Percentiles rank a stretch among this genome's conserved stretches.
Evolutionary conservation across 1,140 invertebrate species (phyloP).

Genomic region (Ericerus pela): DNA sequence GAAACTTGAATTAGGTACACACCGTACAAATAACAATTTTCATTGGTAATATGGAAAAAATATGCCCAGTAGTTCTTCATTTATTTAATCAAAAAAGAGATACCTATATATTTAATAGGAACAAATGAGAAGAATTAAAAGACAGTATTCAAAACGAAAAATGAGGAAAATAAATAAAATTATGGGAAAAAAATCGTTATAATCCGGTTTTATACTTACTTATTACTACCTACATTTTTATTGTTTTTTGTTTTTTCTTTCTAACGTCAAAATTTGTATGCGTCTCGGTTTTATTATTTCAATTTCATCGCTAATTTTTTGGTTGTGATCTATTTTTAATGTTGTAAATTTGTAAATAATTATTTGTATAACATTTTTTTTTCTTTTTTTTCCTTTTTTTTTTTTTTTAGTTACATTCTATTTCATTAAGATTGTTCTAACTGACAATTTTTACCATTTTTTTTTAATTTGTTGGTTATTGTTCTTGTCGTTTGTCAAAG

Average conservation of each 20-base stretch:
- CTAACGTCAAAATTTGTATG: background rate
- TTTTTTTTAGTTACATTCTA: background rate
- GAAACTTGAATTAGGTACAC: too few species aligned
- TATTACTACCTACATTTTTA: background rate
- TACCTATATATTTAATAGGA: too few species aligned
- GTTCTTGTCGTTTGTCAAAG: constrained; percentile 9
- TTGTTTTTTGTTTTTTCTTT: background rate
- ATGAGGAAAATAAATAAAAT: background rate
- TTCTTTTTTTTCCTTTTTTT: too few species aligned
- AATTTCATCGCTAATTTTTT: background rate
- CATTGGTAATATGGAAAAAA: too few species aligned
- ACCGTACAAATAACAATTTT: too few species aligned
- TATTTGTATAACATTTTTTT: too few species aligned
- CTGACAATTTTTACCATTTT: constrained; percentile 4
- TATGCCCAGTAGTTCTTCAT: too few species aligned
- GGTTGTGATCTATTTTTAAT: constrained; percentile 7
- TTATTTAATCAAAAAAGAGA: too few species aligned
- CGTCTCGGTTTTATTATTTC: background rate
- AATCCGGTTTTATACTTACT: background rate
- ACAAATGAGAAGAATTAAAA: too few species aligned
- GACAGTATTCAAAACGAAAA: background rate
- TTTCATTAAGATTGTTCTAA: constrained; percentile 6
- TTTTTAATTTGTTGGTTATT: constrained; percentile 6
- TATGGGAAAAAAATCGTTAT: background rate
- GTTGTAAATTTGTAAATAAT: background rate